Conservation (phyloP, 92 coral and sea anemone species). For the Isaurus tuberculatus region DNA sequence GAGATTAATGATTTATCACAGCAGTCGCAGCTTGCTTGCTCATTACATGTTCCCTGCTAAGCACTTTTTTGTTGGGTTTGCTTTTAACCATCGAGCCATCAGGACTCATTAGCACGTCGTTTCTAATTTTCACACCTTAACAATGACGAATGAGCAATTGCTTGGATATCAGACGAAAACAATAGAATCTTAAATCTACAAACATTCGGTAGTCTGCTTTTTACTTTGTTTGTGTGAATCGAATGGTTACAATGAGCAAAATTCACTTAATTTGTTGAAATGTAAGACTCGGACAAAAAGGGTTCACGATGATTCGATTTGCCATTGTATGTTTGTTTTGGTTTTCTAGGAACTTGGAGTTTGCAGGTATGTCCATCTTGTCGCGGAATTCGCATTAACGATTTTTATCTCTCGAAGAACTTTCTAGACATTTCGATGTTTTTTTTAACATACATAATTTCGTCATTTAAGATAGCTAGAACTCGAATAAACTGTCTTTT, state of each 20-base stretch:
- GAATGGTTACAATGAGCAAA: not conserved
- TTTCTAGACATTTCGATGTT: not conserved
- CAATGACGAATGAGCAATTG: not conserved
- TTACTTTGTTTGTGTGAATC: not conserved
- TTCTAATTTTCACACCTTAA: not conserved
- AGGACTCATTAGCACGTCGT: conserved; percentile 4
- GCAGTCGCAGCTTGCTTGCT: not conserved
- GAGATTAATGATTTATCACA: not conserved
- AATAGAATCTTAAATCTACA: not conserved
- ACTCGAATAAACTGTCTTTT: not conserved
- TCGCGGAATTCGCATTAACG: not conserved
- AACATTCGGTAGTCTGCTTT: not conserved
- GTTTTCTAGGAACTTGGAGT: not conserved
- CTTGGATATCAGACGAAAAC: conserved; percentile 1
- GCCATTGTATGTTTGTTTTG: not conserved
- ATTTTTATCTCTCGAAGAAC: not conserved
- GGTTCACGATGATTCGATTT: not conserved
- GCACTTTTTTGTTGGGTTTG: not conserved
- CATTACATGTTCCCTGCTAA: not conserved
- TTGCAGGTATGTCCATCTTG: not conserved
- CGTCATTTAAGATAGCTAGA: not conserved
- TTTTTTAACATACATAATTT: not conserved
- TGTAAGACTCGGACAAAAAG: not conserved
- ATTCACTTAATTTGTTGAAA: not conserved
- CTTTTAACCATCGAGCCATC: not conserved